Conservation (phyloP, 2,113 vertebrate species). For the Forbesichthys papilliferus region DNA sequence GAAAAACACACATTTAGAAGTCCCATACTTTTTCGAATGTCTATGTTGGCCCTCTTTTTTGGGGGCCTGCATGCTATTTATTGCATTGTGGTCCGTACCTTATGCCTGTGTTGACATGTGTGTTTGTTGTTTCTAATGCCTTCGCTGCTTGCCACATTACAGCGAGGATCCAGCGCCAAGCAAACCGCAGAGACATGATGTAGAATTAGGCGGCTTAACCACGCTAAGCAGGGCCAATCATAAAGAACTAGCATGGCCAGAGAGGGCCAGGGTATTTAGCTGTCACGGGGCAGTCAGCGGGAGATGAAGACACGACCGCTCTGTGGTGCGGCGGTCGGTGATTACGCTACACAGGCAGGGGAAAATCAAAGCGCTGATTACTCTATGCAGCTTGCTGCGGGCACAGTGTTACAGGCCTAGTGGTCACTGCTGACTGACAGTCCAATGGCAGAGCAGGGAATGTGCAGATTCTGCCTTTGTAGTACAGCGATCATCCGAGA, state of each 20-base stretch:
- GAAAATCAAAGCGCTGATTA: conserved; percentile 71
- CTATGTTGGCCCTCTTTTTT: not conserved
- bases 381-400: conserved; percentile 45
- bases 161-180: conserved; percentile 34
- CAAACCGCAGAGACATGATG: conserved; percentile 58
- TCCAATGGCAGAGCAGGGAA: conserved; percentile 45
- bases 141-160: conserved; percentile 46
- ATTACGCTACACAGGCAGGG: conserved; percentile 55
- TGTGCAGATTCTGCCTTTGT: conserved; percentile 33
- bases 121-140: conserved; percentile 64
- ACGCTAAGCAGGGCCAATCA: conserved; percentile 62
- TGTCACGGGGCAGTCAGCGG: conserved; percentile 58
- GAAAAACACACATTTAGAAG: not conserved
- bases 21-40: not conserved
- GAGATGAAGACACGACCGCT: conserved; percentile 55
- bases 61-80: not conserved
- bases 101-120: conserved; percentile 44
- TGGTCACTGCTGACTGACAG: conserved; percentile 62
- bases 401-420: conserved; percentile 43
- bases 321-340: conserved; percentile 53
- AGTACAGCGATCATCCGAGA: conserved; percentile 9
- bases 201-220: conserved; percentile 63
- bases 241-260: conserved; percentile 51
- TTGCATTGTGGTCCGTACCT: conserved; percentile 7
- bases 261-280: conserved; percentile 63